Conservation (phyloP, 1,140 invertebrate genomes). For the Tetramorium alpestre region DNA sequence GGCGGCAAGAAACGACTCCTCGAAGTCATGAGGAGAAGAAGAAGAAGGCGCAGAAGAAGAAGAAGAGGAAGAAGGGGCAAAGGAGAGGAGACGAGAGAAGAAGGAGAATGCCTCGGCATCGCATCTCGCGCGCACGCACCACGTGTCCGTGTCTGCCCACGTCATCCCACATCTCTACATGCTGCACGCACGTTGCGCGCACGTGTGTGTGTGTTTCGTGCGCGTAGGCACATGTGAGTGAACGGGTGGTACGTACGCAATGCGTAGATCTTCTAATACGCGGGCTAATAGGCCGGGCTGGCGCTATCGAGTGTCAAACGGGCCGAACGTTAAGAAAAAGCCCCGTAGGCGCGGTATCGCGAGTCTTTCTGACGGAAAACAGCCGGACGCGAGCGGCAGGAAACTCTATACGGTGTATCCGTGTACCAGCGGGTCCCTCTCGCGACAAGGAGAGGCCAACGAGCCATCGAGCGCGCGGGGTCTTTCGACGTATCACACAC, state of each 20-base stretch:
- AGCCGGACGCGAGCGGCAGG: slow-evolving; percentile 69
- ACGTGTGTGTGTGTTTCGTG: slow-evolving; percentile 15
- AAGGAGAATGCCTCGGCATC: slow-evolving; percentile 37
- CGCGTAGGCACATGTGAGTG: not conserved
- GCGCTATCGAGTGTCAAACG: slow-evolving; percentile 84
- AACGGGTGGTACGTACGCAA: not conserved
- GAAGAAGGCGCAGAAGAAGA: slow-evolving; percentile 51
- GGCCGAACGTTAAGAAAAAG: slow-evolving; percentile 82
- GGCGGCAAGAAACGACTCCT: slow-evolving; percentile 78
- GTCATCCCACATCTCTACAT: slow-evolving; percentile 7
- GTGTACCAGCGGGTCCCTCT: not conserved
- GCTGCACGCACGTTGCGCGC: not conserved
- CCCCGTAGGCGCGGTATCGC: slow-evolving; percentile 68
- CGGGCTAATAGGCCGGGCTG: slow-evolving; percentile 59
- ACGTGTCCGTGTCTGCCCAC: slow-evolving; percentile 43
- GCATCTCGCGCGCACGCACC: slow-evolving; percentile 39
- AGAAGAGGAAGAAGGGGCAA: slow-evolving; percentile 48
- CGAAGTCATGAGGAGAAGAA: slow-evolving; percentile 64
- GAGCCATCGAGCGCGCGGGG: not conserved
- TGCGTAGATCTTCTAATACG: slow-evolving; percentile 31
- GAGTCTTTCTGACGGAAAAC: slow-evolving; percentile 74
- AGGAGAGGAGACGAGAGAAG: slow-evolving; percentile 56
- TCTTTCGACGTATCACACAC: slow-evolving; percentile 43
- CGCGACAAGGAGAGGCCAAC: not conserved
- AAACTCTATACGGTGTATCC: slow-evolving; percentile 74